These are phyloP conservation scores for Griposia aprilina DNA, from an alignment of 2,888 invertebrate genomes.

Conservation along the genomic window DNA sequence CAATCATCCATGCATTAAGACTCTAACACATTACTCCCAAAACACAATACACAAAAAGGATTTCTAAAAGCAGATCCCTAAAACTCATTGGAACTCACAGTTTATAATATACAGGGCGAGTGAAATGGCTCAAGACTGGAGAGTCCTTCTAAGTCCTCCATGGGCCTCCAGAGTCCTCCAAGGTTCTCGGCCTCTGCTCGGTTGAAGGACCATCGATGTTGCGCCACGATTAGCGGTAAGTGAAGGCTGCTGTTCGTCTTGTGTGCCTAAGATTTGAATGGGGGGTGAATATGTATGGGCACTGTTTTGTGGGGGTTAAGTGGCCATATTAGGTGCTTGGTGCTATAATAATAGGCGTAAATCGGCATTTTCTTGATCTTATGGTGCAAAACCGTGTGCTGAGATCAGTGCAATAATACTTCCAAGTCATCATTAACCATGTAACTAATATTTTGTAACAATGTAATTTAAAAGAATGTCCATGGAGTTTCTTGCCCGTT, in stretches of 20 bases:
- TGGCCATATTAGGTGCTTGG: slow-evolving; percentile 25
- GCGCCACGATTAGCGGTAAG: slow-evolving; percentile 67
- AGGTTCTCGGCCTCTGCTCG: slow-evolving; percentile 57
- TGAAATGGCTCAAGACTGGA: slow-evolving; percentile 63
- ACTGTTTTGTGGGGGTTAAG: slow-evolving; percentile 43
- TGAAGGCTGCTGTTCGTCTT: slow-evolving; percentile 66
- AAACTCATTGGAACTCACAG: slow-evolving; percentile 36
- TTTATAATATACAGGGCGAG: slow-evolving; percentile 65
- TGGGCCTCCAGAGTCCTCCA: slow-evolving; percentile 46
- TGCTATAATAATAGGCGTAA: background rate
- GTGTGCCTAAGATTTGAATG: slow-evolving; percentile 68
- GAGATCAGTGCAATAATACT: background rate
- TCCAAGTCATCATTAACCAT: background rate
- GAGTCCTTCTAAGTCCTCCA: slow-evolving; percentile 52
- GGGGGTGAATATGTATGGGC: slow-evolving; percentile 58
- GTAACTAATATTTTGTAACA: background rate
- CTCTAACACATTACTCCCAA: background rate
- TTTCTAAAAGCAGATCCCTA: background rate
- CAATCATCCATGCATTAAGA: background rate
- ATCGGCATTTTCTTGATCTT: background rate
- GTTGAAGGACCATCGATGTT: slow-evolving; percentile 62
- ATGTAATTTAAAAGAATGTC: background rate
- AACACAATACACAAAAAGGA: slow-evolving; percentile 12
- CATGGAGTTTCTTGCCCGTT: background rate
- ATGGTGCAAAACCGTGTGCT: background rate